Evolutionary conservation across 92 coral and sea anemone species (phyloP), one percentile per base, ranked within the genome.

Genomic region (Palythoa heliodiscus): DNA sequence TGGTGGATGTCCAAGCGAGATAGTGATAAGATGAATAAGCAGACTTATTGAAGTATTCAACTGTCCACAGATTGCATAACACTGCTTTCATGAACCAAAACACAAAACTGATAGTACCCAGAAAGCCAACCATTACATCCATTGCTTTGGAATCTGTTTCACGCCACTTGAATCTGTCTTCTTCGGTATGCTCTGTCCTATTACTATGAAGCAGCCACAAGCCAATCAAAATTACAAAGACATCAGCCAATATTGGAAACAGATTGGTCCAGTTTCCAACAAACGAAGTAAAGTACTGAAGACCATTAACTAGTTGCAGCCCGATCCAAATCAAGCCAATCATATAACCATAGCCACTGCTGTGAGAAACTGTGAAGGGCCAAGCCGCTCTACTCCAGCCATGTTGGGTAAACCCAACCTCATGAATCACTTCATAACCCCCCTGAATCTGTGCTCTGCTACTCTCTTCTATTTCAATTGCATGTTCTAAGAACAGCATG

Each of bases 41-140:
- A 12, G 68, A 85, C 24, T 37, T 52, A 11, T 86, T 50, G 19
- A 75, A 66, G 22, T 78, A 70, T 55, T 71, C 52, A 10, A 35
- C 73, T 40, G 93, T 85, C 92, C 92, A 93, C 71, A 91, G 80
- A 29, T 88, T 87, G 70, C 94, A 91, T 20, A 89, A 91, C 1
- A 87, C 89, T 2, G 94, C 84, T 43, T 93, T 93, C 86, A 91
- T 75, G 58, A 91, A 76, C 97, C 97, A 93, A 86, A 84, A 93
- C 37, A 93, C 73, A 58, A 89, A 93, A 0, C 94, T 92, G 2
- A 91, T 91, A 7, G 91, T 84, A 12, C 97, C 97, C 93, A 93
- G 89, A 76, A 93, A 93, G 37, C 97, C 93, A 39, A 93, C 97
- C 97, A 93, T 93, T 22, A 91, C 91, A 73, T 93, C 97, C 35